A percentile compares a stretch with the other conserved stretches of the same genome.
Conservation (phyloP, 1,140 invertebrate genomes). For the Nephila pilipes region DNA sequence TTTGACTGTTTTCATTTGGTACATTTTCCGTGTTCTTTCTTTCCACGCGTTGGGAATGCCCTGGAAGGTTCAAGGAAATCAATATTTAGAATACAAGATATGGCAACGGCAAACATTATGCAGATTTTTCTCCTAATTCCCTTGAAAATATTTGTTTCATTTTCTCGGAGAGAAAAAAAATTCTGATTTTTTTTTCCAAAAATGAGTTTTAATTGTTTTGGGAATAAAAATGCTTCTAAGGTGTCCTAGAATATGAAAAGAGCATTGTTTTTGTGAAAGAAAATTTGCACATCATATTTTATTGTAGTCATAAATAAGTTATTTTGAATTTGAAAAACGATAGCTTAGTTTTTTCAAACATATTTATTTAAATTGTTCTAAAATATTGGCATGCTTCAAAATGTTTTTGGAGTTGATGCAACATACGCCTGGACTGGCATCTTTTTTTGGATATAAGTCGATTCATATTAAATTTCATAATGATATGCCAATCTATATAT, state of each 20-base stretch:
- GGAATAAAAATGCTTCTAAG: neutral
- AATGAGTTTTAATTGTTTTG: slow-evolving; percentile 8
- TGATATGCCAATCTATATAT: too few relatives aligned
- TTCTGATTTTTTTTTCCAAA: neutral
- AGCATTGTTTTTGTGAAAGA: neutral
- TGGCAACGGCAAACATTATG: neutral
- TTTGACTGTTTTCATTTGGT: neutral
- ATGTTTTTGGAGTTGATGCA: too few relatives aligned
- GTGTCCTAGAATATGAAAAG: neutral
- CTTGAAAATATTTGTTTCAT: neutral
- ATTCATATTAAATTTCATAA: too few relatives aligned
- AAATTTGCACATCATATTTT: neutral
- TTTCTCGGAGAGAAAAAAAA: neutral
- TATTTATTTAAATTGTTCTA: too few relatives aligned
- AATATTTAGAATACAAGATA: neutral
- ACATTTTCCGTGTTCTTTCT: neutral
- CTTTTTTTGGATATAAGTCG: too few relatives aligned
- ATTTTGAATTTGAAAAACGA: too few relatives aligned
- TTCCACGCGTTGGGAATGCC: neutral
- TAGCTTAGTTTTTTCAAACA: too few relatives aligned
- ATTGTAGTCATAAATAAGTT: too few relatives aligned
- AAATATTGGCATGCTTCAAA: too few relatives aligned
- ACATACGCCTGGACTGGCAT: too few relatives aligned
- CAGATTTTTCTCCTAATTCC: neutral
- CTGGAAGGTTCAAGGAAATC: neutral